Conservation (phyloP, 2,797 vertebrate species). For the Myotis daubentonii region DNA sequence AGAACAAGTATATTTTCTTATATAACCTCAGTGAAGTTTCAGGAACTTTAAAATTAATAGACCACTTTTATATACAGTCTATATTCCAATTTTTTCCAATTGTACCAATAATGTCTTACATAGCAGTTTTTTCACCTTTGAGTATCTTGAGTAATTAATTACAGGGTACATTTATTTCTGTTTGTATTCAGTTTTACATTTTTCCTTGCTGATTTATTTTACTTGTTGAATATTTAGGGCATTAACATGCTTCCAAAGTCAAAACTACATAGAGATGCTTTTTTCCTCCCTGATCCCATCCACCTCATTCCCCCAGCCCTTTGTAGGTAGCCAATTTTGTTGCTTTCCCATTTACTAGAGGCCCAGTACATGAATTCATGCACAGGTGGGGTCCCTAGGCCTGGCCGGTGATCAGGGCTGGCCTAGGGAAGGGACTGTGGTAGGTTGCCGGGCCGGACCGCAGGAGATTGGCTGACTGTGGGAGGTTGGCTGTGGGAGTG, state of each 20-base stretch:
- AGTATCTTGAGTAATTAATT: neutral
- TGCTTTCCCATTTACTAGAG: neutral
- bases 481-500: too few relatives aligned
- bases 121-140: neutral
- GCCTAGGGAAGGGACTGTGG: too few relatives aligned
- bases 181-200: neutral
- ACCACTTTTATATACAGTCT: neutral
- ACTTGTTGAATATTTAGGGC: slow-evolving; percentile 10
- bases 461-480: too few relatives aligned
- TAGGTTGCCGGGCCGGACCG: fast-evolving
- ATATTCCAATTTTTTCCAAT: neutral
- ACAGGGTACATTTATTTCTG: slow-evolving; percentile 3
- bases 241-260: slow-evolving; percentile 30
- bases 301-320: neutral
- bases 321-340: neutral
- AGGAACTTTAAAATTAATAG: neutral
- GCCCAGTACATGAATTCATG: too few relatives aligned
- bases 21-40: neutral
- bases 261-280: neutral
- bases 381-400: too few relatives aligned
- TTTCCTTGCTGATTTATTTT: slow-evolving; percentile 39
- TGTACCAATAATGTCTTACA: neutral
- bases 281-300: neutral
- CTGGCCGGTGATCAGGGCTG: too few relatives aligned
- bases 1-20: neutral